Evolutionary conservation across 2,888 invertebrate species (phyloP).

Genomic region (Cryptus viduatorius): DNA sequence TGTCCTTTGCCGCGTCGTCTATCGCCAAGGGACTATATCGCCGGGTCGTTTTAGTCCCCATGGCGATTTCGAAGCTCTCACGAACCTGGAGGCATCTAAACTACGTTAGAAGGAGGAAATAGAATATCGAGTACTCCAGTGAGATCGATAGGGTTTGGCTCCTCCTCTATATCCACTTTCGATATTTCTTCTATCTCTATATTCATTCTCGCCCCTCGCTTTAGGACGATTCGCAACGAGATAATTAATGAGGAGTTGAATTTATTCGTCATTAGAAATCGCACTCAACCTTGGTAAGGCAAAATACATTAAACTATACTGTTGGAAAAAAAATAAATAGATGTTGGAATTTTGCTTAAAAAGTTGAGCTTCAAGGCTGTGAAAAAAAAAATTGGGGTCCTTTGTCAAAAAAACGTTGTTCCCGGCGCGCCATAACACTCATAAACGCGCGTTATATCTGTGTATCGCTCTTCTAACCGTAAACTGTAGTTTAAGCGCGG

Average conservation of each 20-base stretch:
- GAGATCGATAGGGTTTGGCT: constrained; percentile 60
- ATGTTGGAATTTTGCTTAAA: no score
- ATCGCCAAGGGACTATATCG: constrained; percentile 43
- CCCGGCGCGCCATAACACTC: constrained; percentile 36
- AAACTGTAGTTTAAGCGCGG: constrained; percentile 20
- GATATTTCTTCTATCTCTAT: neutral
- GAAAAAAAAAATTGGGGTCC: no score
- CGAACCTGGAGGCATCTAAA: constrained; percentile 71
- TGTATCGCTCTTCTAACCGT: constrained; percentile 19
- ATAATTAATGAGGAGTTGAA: constrained; percentile 47
- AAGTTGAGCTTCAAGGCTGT: no score
- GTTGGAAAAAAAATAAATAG: no score
- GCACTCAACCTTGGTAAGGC: no score
- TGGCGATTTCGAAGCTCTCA: constrained; percentile 55
- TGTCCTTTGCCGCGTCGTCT: constrained; percentile 43
- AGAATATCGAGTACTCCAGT: constrained; percentile 69
- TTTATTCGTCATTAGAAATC: constrained; percentile 38
- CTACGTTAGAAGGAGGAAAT: constrained; percentile 78
- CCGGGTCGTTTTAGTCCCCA: constrained; percentile 27
- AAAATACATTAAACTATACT: no score
- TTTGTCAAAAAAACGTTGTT: neutral
- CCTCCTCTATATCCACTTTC: neutral
- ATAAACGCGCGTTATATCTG: constrained; percentile 57
- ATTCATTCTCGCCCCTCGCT: neutral
- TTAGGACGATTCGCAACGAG: constrained; percentile 1